Evolutionary conservation across 1,140 invertebrate species (phyloP).

Genomic region (Diabrotica virgifera): DNA sequence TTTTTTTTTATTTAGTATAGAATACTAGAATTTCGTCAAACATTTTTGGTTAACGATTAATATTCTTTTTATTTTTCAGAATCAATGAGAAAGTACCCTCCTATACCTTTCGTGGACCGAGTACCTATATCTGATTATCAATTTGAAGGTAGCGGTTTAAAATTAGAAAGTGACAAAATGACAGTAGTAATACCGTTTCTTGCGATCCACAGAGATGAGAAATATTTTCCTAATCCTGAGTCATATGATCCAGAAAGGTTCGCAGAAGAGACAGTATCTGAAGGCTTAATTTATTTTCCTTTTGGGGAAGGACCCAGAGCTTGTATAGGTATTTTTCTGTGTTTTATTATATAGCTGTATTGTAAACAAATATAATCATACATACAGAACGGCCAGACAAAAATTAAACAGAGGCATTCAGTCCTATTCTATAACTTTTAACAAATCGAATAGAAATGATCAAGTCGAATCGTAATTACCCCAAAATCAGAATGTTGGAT

Average conservation of each 20-base stretch:
- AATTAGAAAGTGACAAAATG: constrained; percentile 45
- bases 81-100: constrained; percentile 51
- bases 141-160: constrained; percentile 39
- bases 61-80: constrained; percentile 46
- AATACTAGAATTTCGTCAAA: no score
- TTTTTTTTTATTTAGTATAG: no score
- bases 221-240: constrained; percentile 57
- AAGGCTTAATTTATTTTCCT: constrained; percentile 48
- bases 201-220: constrained; percentile 48
- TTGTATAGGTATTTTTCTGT: constrained; percentile 52
- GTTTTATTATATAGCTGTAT: no score
- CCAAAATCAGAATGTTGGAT: no score
- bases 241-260: constrained; percentile 58
- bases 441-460: no score
- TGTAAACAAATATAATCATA: no score
- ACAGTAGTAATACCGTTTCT: constrained; percentile 43
- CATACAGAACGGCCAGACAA: no score
- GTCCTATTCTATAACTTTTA: no score
- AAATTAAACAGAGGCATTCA: no score
- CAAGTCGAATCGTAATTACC: no score
- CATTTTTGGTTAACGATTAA: no score
- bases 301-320: constrained; percentile 51
- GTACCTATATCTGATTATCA: constrained; percentile 38
- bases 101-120: constrained; percentile 40
- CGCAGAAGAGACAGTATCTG: constrained; percentile 42